Percentiles rank a stretch among this genome's conserved stretches.
Evolutionary conservation across 1,140 invertebrate genomes (phyloP).

Genomic region (Meloidogyne chitwoodi): DNA sequence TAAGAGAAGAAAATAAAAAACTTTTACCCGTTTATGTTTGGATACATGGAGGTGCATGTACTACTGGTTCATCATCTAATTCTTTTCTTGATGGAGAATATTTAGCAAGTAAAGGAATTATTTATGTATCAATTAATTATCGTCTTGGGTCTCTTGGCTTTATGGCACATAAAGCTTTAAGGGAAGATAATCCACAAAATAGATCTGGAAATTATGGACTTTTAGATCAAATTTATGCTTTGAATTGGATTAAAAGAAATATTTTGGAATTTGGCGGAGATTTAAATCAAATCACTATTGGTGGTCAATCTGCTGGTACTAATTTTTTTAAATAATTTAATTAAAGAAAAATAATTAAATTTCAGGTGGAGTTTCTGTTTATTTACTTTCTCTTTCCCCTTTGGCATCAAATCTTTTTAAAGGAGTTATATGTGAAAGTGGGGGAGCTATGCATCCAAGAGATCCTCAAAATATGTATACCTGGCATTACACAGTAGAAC

Average conservation of each 20-base stretch:
- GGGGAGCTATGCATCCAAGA: neutral
- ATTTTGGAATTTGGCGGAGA: constrained; percentile 74
- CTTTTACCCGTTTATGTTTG: constrained; percentile 75
- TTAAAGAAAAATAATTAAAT: too few species aligned
- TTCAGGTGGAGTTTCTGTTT: neutral
- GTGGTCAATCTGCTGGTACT: constrained; percentile 66
- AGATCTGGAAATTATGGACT: constrained; percentile 53
- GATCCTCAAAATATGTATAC: neutral
- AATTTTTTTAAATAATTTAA: too few species aligned
- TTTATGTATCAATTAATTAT: constrained; percentile 15
- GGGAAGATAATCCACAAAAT: neutral
- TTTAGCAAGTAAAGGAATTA: constrained; percentile 11
- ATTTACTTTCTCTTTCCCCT: neutral
- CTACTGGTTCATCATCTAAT: constrained; percentile 60
- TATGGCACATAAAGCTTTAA: constrained; percentile 23
- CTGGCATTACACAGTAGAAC: neutral
- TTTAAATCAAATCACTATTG: constrained; percentile 68
- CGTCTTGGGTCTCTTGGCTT: constrained; percentile 30
- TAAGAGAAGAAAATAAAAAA: constrained; percentile 53
- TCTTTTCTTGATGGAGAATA: neutral
- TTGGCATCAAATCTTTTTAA: neutral
- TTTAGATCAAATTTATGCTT: constrained; percentile 72
- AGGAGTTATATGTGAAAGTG: neutral
- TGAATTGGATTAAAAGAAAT: constrained; percentile 73
- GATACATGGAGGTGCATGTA: constrained; percentile 68